A percentile compares a stretch with the other conserved stretches of the same genome.
Evolutionary conservation across 1,140 invertebrate genomes (phyloP).

Genomic region (Zaprionus inermis): DNA sequence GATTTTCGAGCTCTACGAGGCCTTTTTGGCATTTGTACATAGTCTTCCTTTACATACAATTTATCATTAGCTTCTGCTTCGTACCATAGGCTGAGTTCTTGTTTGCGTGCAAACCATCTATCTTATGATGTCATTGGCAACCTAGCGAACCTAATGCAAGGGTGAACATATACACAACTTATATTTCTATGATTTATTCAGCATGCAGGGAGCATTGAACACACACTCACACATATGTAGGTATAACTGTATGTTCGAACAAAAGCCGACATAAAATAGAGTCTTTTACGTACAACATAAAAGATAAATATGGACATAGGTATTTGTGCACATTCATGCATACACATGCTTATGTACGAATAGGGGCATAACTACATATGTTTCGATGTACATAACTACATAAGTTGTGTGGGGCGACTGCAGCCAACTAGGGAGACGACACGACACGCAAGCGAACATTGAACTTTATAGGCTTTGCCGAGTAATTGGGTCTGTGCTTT

Average conservation of each 20-base stretch:
- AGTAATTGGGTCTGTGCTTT: conserved; percentile 7
- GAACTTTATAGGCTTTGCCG: conserved; percentile 32
- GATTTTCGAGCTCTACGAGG: too few species aligned
- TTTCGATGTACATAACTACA: conserved; percentile 12
- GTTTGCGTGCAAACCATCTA: neutral
- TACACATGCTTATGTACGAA: conserved; percentile 7
- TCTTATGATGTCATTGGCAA: conserved; percentile 10
- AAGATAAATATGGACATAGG: conserved; percentile 5
- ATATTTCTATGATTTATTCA: neutral
- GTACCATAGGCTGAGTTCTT: neutral
- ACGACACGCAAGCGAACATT: conserved; percentile 34
- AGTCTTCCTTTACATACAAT: too few species aligned
- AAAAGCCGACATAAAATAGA: neutral
- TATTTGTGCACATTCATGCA: conserved; percentile 9
- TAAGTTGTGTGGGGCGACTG: neutral
- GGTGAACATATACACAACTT: neutral
- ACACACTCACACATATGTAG: neutral
- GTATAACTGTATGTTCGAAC: neutral
- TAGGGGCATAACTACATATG: conserved; percentile 4
- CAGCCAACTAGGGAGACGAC: conserved; percentile 23
- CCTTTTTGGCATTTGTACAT: too few species aligned
- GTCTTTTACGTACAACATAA: conserved; percentile 6
- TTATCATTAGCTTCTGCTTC: too few species aligned
- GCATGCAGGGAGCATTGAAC: neutral
- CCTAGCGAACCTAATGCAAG: conserved; percentile 1